Evolutionary conservation across 2,797 vertebrate genomes (phyloP), one percentile per base, ranked within the genome.

Genomic region (Melanotaenia pygmaea): DNA sequence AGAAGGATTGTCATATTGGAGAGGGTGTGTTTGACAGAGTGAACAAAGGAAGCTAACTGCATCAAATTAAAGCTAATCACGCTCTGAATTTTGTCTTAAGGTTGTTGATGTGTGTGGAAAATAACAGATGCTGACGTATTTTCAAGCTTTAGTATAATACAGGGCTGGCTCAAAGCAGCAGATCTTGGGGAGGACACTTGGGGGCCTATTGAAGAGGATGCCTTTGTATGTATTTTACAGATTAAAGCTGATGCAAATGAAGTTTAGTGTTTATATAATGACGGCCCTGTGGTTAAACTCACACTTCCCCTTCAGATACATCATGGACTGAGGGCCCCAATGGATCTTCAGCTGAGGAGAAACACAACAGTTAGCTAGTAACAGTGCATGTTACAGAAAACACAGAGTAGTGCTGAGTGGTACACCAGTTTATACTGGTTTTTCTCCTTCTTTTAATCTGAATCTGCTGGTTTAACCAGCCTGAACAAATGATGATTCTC

Each of bases 271-370:
- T 9, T 50, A 9, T 50, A 8, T 22, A 9, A 50, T n/a, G 47
- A 12, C 0, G n/a, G 45, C 34, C 13, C 16, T 30, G 9, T 53
- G 45, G 14, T 60, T 34, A 22, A 50, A 92, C 94, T 94, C 81
- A 95, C 94, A 91, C 86, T 94, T 94, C 54, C 94, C 94, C 85
- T 95, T 95, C 54, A 95, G 69, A 76, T 95, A 95, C 89, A 95
- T 93, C 94, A 94, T 95, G 72, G 94, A 94, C 87, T 95, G 94
- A 63, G 94, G 94, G 45, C 94, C 89, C 94, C 94, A 95, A 89
- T 93, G 93, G 73, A 93, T 57, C 28, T 93, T 90, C 32, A 92
- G 81, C 81, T 93, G 78, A 66, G 64, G 35, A 22, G 7, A 80
- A 26, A 77, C 9, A 57, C 7, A 64, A 35, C 8, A 58, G 20